Evolutionary conservation across 2,888 invertebrate genomes (phyloP).

Genomic region (Tuta absoluta): DNA sequence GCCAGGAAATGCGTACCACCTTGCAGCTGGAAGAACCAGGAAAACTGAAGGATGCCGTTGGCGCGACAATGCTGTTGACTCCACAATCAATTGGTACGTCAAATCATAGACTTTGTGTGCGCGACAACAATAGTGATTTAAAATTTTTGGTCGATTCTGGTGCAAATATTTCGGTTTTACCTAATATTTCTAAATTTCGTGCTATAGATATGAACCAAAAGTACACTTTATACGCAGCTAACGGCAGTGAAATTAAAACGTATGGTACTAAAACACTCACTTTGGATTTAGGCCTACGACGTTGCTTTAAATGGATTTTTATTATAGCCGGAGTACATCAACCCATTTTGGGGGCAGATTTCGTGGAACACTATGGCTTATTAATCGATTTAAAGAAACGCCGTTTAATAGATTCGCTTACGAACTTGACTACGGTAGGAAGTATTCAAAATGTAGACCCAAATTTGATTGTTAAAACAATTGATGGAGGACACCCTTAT

Average conservation of each 20-base stretch:
- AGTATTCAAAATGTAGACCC: no score
- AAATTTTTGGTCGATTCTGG: background rate
- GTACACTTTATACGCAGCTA: conserved; percentile 34
- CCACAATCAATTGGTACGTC: background rate
- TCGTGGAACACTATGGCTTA: no score
- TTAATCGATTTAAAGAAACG: no score
- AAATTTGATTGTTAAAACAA: no score
- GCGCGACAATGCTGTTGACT: no score
- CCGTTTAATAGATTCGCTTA: no score
- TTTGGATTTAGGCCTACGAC: no score
- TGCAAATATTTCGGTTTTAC: background rate
- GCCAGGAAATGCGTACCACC: background rate
- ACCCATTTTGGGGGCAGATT: no score
- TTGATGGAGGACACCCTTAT: no score
- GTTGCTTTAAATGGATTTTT: background rate
- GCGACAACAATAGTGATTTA: background rate
- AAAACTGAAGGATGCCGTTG: background rate
- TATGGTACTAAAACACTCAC: background rate
- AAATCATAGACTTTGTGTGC: background rate
- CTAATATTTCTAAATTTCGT: background rate
- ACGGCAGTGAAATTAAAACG: background rate
- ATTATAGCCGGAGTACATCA: no score
- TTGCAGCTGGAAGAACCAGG: background rate
- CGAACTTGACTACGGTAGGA: no score
- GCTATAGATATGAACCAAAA: background rate